These are phyloP conservation scores for Catalaphyllia jardinei DNA, from an alignment of 64 coral and sea anemone genomes.

Conservation along the genomic window DNA sequence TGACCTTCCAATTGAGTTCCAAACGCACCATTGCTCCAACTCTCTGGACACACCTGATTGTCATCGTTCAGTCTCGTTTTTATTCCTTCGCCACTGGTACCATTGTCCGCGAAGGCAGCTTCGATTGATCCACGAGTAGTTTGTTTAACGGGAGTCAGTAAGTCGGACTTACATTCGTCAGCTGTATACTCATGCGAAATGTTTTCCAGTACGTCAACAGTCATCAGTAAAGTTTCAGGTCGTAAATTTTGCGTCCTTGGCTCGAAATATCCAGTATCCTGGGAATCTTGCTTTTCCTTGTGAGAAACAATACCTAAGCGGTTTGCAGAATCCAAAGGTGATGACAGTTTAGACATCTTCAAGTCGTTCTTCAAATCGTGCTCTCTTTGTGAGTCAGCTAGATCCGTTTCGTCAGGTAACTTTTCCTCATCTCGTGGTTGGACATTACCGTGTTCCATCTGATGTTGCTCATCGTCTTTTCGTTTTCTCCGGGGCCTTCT, in stretches of 20 bases:
- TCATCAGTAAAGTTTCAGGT: background rate
- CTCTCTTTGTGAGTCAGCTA: background rate
- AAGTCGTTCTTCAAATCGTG: background rate
- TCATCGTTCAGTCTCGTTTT: background rate
- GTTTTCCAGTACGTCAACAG: background rate
- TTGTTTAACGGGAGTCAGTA: conserved; percentile 26
- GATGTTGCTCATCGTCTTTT: background rate
- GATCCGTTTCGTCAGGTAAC: background rate
- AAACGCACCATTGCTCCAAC: background rate
- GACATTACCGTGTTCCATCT: background rate
- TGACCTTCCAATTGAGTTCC: background rate
- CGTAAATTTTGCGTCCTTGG: background rate
- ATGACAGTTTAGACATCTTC: background rate
- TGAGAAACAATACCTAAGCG: background rate
- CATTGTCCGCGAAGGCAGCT: background rate
- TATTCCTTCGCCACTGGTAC: background rate
- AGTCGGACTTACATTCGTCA: background rate
- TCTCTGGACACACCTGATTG: background rate
- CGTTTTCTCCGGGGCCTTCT: background rate
- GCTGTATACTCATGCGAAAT: background rate
- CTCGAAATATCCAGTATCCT: background rate
- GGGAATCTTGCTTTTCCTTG: background rate
- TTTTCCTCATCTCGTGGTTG: background rate
- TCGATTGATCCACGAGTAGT: background rate
- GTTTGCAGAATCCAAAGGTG: background rate